Base-by-base conservation (phyloP, 2,888 invertebrate species). In the Cerceris ruficornis region DNA sequence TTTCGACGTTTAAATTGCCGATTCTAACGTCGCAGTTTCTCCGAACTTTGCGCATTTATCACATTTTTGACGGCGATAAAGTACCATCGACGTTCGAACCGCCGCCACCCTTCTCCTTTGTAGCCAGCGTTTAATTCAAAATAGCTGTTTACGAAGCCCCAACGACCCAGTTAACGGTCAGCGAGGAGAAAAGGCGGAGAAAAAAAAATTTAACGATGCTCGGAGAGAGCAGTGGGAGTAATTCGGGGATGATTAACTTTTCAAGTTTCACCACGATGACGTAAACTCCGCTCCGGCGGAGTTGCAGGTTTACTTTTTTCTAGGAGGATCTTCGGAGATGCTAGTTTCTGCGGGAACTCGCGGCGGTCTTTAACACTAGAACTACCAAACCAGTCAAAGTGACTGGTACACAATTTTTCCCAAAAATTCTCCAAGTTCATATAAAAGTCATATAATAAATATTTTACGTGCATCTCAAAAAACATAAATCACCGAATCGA, bases 161-260 rank as follows among this genome's bases (percentile, higher is more conserved):
- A 41, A 49, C 58, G 58, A 65, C 61, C 70, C 41, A 67, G 28
- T 68, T 61, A 59, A 59, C 55, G 55, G 17, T 28, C 28, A 49
- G n/a, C n/a, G 57, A 15, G n/a, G 13, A 42, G 39, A 60, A 17
- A n/a, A 41, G 28, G 39, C 13, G 7, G 43, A 2, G n/a, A 14
- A 39, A 41, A 46, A 66, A 72, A 72, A 76, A 76, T 43, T 78
- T 78, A 58, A 69, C 65, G 75, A 71, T 71, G 54, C 71, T 61
- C 7, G 42, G 59, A 28, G 28, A 50, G 57, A 77, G 58, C 50
- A 62, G 57, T 39, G 68, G 52, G 67, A 58, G 68, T 71, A 70
- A 71, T 68, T 69, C 68, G 64, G 49, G 62, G 65, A 68, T 68
- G 71, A 75, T 71, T 72, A 78, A 76, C 68, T 76, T 71, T 64